phyloP scores from a whole-genome alignment of 1,140 invertebrate genomes.

The Vollenhovia emeryi region DNA sequence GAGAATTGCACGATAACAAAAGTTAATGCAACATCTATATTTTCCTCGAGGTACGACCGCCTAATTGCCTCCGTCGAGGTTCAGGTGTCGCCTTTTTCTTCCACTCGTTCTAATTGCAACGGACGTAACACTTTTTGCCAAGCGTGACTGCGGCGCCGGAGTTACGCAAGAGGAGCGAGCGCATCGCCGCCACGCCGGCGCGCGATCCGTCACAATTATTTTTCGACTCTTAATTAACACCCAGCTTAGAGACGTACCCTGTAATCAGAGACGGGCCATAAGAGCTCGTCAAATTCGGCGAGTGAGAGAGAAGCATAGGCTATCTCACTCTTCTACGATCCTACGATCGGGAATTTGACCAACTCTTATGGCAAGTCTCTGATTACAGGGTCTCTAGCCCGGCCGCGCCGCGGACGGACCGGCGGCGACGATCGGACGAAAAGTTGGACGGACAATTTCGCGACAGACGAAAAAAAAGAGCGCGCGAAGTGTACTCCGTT shows the following conservation, averaged over 20 bases:
- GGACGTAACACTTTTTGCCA: constrained; percentile 62
- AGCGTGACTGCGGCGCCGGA: constrained; percentile 23
- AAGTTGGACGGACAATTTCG: constrained; percentile 31
- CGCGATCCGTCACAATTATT: constrained; percentile 31
- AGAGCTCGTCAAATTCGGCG: too few species aligned
- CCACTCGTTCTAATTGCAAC: constrained; percentile 58
- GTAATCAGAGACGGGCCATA: too few species aligned
- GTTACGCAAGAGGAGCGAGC: constrained; percentile 55
- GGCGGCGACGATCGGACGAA: constrained; percentile 23
- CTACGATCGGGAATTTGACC: too few species aligned
- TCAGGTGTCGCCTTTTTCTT: constrained; percentile 29
- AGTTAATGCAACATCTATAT: neutral
- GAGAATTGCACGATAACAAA: neutral
- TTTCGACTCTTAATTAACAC: constrained; percentile 37
- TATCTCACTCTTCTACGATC: too few species aligned
- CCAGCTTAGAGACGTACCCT: too few species aligned
- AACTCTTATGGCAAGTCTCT: too few species aligned
- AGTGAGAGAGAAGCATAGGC: too few species aligned
- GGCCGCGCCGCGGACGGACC: neutral
- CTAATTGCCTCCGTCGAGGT: constrained; percentile 28
- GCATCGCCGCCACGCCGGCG: neutral
- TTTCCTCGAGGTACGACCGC: neutral
- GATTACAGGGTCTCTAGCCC: too few species aligned
- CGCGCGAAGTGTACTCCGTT: constrained; percentile 45
- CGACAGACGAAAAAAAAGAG: constrained; percentile 11